Conservation (phyloP, 2,888 invertebrate species). For the Bruchidius siliquastri region DNA sequence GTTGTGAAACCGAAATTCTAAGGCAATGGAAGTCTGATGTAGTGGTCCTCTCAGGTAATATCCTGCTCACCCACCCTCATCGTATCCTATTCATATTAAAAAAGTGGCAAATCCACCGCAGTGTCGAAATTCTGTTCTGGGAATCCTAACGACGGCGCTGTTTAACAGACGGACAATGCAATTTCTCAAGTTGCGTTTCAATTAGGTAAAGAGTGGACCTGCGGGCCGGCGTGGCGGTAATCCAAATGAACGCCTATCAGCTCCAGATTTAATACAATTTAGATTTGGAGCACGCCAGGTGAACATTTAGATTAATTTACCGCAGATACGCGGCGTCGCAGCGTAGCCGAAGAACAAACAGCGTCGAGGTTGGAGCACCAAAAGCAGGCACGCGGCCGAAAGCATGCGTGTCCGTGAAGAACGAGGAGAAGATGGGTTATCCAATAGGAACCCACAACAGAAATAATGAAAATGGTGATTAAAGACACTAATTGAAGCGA, state of each 20-base stretch:
- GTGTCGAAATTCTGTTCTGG: too few relatives aligned
- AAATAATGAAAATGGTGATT: too few relatives aligned
- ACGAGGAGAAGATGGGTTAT: neutral
- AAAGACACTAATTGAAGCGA: too few relatives aligned
- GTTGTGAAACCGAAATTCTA: too few relatives aligned
- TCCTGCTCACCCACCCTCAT: too few relatives aligned
- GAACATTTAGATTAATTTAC: slow-evolving; percentile 18
- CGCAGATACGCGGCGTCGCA: slow-evolving; percentile 4
- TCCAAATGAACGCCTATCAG: neutral
- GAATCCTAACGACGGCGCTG: too few relatives aligned
- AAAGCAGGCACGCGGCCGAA: neutral
- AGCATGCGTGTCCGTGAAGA: neutral
- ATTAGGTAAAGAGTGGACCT: neutral
- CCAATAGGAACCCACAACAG: too few relatives aligned
- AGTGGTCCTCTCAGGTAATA: too few relatives aligned
- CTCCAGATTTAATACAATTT: slow-evolving; percentile 14
- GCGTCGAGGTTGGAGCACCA: neutral
- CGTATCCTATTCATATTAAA: too few relatives aligned
- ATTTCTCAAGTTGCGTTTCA: neutral
- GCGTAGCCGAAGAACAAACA: neutral
- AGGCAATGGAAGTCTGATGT: too few relatives aligned
- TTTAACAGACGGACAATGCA: neutral
- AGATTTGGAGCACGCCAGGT: slow-evolving; percentile 20
- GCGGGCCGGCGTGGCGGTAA: neutral
- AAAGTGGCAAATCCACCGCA: too few relatives aligned